A percentile compares a stretch with the other conserved stretches of the same genome.
Evolutionary conservation across 2,888 invertebrate genomes (phyloP).

Genomic region (Pollenia griseotomentosa): DNA sequence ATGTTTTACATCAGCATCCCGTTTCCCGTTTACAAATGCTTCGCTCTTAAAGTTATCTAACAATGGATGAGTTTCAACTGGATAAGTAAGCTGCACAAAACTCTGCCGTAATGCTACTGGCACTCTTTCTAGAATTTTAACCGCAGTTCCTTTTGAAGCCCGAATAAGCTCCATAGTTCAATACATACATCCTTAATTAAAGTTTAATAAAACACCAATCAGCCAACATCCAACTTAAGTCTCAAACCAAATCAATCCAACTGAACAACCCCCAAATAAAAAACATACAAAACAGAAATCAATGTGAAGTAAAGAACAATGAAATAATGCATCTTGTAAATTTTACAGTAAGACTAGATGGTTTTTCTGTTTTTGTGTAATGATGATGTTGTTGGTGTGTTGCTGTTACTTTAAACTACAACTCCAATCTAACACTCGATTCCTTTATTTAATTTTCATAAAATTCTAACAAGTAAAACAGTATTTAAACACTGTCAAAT

Average conservation of each 20-base stretch:
- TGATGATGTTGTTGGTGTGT: not conserved
- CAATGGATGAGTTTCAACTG: too few species aligned
- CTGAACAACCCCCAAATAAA: not conserved
- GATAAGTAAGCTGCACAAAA: too few species aligned
- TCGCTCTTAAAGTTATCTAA: too few species aligned
- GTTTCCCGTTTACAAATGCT: too few species aligned
- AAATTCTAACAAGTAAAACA: conserved; percentile 37
- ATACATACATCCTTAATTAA: not conserved
- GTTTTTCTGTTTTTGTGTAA: conserved; percentile 28
- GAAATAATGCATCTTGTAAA: conserved; percentile 21
- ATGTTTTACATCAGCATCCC: too few species aligned
- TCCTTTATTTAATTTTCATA: conserved; percentile 35
- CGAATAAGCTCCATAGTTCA: too few species aligned
- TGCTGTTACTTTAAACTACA: not conserved
- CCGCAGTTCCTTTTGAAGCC: too few species aligned
- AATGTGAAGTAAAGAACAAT: conserved; percentile 28
- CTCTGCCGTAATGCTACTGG: too few species aligned
- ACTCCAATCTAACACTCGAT: conserved; percentile 15
- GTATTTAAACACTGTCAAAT: conserved; percentile 51
- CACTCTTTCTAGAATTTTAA: too few species aligned
- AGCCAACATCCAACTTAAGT: conserved; percentile 19
- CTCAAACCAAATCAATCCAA: conserved; percentile 5
- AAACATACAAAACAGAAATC: conserved; percentile 1
- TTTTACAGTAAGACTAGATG: conserved; percentile 16
- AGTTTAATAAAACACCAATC: not conserved